phyloP scores from a whole-genome alignment of 2,797 vertebrate species.

The Danio jaintianensis region DNA sequence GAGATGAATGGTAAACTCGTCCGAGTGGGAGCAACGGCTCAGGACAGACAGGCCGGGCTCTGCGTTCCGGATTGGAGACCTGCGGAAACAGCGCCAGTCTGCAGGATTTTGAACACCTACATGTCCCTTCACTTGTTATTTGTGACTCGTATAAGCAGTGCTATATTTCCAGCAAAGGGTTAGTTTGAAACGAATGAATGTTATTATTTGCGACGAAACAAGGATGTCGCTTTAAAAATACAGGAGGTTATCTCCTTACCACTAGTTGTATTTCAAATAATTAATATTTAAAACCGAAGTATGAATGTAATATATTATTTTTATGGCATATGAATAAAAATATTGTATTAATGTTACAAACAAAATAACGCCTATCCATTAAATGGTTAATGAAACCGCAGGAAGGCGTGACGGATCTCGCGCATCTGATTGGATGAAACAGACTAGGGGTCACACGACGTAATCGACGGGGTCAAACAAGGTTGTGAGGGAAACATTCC shows the following conservation, averaged over 20 bases:
- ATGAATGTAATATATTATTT: background rate
- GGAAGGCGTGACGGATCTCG: constrained; percentile 61
- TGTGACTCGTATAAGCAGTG: background rate
- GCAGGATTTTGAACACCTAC: background rate
- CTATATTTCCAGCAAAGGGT: background rate
- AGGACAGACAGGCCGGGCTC: constrained; percentile 28
- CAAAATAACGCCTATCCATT: background rate
- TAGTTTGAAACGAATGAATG: background rate
- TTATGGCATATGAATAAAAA: background rate
- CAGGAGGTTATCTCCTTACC: background rate
- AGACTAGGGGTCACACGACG: background rate
- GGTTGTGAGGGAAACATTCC: constrained; percentile 43
- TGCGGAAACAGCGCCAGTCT: constrained; percentile 5
- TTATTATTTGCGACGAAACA: background rate
- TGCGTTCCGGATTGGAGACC: constrained; percentile 69
- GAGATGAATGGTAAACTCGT: constrained; percentile 51
- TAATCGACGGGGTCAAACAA: constrained; percentile 53
- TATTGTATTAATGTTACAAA: background rate
- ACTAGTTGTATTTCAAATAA: background rate
- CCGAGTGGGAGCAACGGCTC: constrained; percentile 61
- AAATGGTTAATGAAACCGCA: constrained; percentile 25
- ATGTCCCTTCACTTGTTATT: background rate
- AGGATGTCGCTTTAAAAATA: background rate
- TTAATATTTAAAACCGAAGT: background rate
- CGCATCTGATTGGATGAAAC: constrained; percentile 62